Conservation (phyloP, 2,888 invertebrate genomes). For the Apotomis turbidana region DNA sequence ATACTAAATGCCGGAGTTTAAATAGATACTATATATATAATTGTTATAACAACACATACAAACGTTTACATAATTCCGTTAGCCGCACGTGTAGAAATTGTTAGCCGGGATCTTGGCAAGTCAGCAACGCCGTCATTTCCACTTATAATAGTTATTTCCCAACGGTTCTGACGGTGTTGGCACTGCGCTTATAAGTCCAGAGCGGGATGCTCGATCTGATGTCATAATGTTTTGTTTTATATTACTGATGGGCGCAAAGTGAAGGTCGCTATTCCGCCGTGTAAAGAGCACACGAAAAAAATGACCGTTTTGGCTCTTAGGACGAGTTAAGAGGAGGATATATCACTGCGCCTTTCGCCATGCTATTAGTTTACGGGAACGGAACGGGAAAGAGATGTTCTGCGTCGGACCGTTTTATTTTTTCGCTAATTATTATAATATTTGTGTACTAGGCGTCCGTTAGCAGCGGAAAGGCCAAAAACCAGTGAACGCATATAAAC, state of each 20-base stretch:
- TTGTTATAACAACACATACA: conserved; percentile 32
- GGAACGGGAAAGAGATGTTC: too few relatives aligned
- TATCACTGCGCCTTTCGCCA: too few relatives aligned
- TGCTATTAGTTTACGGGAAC: too few relatives aligned
- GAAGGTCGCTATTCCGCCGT: too few relatives aligned
- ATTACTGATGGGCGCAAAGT: neutral
- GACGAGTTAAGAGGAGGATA: too few relatives aligned
- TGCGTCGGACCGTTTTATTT: too few relatives aligned
- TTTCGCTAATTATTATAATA: too few relatives aligned
- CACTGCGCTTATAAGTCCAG: conserved; percentile 15
- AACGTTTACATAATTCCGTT: conserved; percentile 27
- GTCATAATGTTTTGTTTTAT: conserved; percentile 25
- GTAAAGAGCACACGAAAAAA: neutral
- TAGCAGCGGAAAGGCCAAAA: too few relatives aligned
- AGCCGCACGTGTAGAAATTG: conserved; percentile 11
- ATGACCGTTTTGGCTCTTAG: neutral
- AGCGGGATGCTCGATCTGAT: conserved; percentile 25
- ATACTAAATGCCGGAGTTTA: too few relatives aligned
- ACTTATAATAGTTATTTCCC: conserved; percentile 38
- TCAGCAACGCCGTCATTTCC: conserved; percentile 36
- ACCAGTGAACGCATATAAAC: too few relatives aligned
- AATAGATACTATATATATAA: neutral
- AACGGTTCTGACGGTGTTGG: conserved; percentile 37
- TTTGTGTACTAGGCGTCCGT: too few relatives aligned
- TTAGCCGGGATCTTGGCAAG: conserved; percentile 29